phyloP scores from a whole-genome alignment of 1,140 invertebrate genomes.

The Leptoteleia sp. region DNA sequence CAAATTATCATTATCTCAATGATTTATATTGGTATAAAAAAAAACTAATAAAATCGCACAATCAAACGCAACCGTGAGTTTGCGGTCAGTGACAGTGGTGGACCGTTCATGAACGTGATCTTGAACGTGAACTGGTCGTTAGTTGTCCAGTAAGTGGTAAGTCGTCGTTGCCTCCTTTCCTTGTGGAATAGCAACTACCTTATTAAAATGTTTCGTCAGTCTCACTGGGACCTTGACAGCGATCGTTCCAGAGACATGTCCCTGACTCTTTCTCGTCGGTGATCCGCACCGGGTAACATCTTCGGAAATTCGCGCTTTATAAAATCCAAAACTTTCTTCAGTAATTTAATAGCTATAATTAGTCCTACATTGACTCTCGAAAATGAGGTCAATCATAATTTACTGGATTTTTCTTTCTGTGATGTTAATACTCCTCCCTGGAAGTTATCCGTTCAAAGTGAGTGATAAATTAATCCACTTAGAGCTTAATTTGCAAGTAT shows the following conservation, averaged over 20 bases:
- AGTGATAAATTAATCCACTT: constrained; percentile 41
- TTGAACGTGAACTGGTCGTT: constrained; percentile 75
- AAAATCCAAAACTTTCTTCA: constrained; percentile 3
- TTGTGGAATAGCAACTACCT: constrained; percentile 74
- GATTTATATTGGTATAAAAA: constrained; percentile 4
- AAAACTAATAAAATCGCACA: background rate
- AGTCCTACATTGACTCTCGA: constrained; percentile 9
- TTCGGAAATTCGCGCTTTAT: constrained; percentile 36
- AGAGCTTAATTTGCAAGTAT: constrained; percentile 7
- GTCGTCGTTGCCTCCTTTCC: constrained; percentile 70
- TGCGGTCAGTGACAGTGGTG: constrained; percentile 77
- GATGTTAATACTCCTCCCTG: constrained; percentile 26
- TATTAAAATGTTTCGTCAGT: constrained; percentile 72
- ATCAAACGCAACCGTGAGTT: constrained; percentile 61
- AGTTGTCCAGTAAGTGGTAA: constrained; percentile 71
- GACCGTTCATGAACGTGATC: constrained; percentile 76
- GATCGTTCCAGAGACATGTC: constrained; percentile 71
- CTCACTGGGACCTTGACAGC: constrained; percentile 71
- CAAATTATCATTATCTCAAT: background rate
- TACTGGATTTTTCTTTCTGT: constrained; percentile 29
- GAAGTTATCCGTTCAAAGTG: constrained; percentile 37
- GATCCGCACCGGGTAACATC: constrained; percentile 56
- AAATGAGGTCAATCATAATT: constrained; percentile 62
- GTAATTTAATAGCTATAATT: background rate
- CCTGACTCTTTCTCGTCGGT: constrained; percentile 66